These are phyloP conservation scores for Congeria kusceri DNA, from an alignment of 2,888 invertebrate species.

Conservation along the genomic window DNA sequence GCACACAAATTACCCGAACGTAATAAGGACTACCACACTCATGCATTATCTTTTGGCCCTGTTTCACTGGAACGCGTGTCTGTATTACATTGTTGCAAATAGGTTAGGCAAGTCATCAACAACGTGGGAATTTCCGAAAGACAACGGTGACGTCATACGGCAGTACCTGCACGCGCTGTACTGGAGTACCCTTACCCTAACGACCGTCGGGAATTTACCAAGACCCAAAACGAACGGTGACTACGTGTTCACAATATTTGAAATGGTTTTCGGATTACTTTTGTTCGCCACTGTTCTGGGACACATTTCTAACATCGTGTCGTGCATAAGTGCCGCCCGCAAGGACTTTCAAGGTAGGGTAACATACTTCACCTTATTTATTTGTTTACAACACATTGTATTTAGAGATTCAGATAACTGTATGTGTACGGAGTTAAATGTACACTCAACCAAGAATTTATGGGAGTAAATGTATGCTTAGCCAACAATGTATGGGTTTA, in stretches of 20 bases:
- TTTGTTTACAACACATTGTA: too few relatives aligned
- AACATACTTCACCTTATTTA: neutral
- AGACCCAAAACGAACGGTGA: slow-evolving; percentile 96
- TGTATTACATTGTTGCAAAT: slow-evolving; percentile 92
- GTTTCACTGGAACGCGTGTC: slow-evolving; percentile 99
- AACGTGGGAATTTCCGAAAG: slow-evolving; percentile 78
- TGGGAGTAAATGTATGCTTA: too few relatives aligned
- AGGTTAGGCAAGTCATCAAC: slow-evolving; percentile 87
- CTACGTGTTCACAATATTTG: slow-evolving; percentile 97
- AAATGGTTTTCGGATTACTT: slow-evolving; percentile 96
- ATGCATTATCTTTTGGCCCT: slow-evolving; percentile 97
- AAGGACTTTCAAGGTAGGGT: slow-evolving; percentile 98
- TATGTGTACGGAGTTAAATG: too few relatives aligned
- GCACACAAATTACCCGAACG: slow-evolving; percentile 99
- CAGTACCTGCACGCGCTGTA: slow-evolving; percentile 99
- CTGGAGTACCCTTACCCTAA: slow-evolving; percentile 98
- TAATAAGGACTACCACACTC: slow-evolving; percentile 87
- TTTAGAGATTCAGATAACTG: too few relatives aligned
- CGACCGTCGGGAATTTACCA: slow-evolving; percentile 97
- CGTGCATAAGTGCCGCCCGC: slow-evolving; percentile 97
- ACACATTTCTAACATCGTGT: slow-evolving; percentile 99
- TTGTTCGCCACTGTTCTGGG: slow-evolving; percentile 98
- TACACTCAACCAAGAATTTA: too few relatives aligned
- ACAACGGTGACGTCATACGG: slow-evolving; percentile 86
- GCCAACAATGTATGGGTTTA: too few relatives aligned